Evolutionary conservation across 2,797 vertebrate genomes (phyloP).

Genomic region (Bradypus variegatus): DNA sequence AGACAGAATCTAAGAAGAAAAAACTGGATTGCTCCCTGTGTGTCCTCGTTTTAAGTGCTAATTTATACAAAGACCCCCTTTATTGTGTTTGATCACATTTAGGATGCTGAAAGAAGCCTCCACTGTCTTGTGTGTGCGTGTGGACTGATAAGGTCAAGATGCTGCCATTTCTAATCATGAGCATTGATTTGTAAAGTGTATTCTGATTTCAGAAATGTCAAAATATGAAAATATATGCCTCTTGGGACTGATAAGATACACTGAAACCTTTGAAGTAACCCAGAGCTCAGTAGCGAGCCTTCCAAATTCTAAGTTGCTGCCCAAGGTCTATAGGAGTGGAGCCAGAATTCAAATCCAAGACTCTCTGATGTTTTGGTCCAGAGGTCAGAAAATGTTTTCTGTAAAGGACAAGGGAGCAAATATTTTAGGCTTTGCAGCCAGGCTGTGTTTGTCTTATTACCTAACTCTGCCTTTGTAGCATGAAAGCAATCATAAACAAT

Average conservation of each 20-base stretch:
- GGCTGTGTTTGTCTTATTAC: neutral
- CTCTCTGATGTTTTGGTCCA: neutral
- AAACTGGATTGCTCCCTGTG: accelerated
- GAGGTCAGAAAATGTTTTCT: neutral
- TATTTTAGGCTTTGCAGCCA: neutral
- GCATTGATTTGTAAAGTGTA: neutral
- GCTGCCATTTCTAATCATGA: neutral
- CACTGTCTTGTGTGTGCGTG: neutral
- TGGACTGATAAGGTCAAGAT: neutral
- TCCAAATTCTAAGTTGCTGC: neutral
- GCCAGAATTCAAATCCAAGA: neutral
- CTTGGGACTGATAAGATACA: neutral
- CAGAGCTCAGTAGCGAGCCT: neutral
- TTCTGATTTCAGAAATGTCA: neutral
- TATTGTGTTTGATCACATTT: neutral
- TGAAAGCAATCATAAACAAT: neutral
- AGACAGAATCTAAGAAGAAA: neutral
- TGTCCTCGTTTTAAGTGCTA: neutral
- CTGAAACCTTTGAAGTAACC: neutral
- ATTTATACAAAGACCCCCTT: neutral
- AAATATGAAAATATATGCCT: neutral
- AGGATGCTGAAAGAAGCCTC: neutral
- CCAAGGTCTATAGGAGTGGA: neutral
- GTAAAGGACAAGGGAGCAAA: neutral
- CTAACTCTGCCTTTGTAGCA: neutral